Conservation (phyloP, 1,140 invertebrate species). For the Oncopeltus fasciatus region DNA sequence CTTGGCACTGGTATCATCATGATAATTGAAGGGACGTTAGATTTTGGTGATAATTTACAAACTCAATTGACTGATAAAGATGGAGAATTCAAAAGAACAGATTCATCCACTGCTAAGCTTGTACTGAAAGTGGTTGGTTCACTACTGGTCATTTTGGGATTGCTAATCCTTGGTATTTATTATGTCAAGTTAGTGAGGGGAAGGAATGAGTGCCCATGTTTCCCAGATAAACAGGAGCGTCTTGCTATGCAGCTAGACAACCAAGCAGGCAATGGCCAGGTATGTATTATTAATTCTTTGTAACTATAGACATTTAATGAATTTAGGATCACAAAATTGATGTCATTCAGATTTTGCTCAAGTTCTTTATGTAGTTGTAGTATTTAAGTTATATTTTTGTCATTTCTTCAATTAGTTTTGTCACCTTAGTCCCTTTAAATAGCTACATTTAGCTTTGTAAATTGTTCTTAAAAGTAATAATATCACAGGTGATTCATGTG, state of each 20-base stretch:
- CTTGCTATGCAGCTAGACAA: constrained; percentile 27
- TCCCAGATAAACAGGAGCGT: constrained; percentile 26
- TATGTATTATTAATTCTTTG: constrained; percentile 18
- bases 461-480: no score
- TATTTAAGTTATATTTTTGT: no score
- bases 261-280: constrained; percentile 28
- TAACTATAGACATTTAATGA: no score
- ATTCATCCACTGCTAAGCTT: constrained; percentile 10
- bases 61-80: constrained; percentile 15
- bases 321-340: no score
- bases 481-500: no score
- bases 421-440: no score
- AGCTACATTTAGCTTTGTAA: no score
- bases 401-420: no score
- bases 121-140: constrained; percentile 22
- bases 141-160: constrained; percentile 24
- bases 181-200: constrained; percentile 26
- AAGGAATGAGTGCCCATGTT: constrained; percentile 27
- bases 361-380: no score
- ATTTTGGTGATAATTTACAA: constrained; percentile 17
- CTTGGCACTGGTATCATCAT: constrained; percentile 26
- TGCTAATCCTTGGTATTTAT: constrained; percentile 21
- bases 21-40: constrained; percentile 25
- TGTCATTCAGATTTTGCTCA: no score
- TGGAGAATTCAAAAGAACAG: constrained; percentile 6